Base-by-base conservation (phyloP, 1,140 invertebrate species). In the Teleogryllus occipitalis region DNA sequence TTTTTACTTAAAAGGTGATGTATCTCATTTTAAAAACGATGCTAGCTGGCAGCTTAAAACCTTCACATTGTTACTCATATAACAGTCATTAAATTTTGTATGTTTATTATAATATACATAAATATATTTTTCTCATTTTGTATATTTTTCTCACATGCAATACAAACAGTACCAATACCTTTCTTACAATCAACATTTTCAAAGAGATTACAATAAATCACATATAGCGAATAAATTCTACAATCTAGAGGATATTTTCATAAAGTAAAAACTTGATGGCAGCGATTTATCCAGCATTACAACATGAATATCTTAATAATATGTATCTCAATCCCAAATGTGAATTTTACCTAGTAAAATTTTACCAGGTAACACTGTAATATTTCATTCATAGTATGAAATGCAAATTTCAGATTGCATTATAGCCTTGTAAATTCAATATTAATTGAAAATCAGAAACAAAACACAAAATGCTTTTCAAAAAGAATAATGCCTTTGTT, bases 1-100 rank as follows among this genome's bases (percentile, higher is more conserved):
- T 1, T 39, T 39, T 75, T 22, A 75, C n/a, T 75, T 75, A 75
- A 75, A 75, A 75, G 27, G 74, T 75, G 27, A 75, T 75, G 18
- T 18, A 65, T 65, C 18, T 65, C 18, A 65, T 65, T 65, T 65
- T 18, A 65, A 65, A 65, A 65, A 65, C 54, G 54, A 65, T 65
- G 54, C 54, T 65, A 65, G 54, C 54, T 65, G 54, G 54, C 54
- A 65, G 54, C 54, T 65, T 65, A 65, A 65, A 65, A 65, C 54
- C 54, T 65, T 65, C 54, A 65, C 54, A 65, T 65, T 65, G 54
- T 65, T 65, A 65, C 54, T 65, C 54, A 14, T 65, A 65, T 65
- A 65, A 65, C 54, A 65, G 18, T 14, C 54, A 65, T 65, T 65
- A 65, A 65, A 18, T 65, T 65, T 65, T 65, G 18, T 39, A 39